A percentile compares a stretch with the other conserved stretches of the same genome.
These are phyloP conservation scores for Leptopilina myrica DNA, from an alignment of 2,888 invertebrate genomes.

Conservation along the genomic window DNA sequence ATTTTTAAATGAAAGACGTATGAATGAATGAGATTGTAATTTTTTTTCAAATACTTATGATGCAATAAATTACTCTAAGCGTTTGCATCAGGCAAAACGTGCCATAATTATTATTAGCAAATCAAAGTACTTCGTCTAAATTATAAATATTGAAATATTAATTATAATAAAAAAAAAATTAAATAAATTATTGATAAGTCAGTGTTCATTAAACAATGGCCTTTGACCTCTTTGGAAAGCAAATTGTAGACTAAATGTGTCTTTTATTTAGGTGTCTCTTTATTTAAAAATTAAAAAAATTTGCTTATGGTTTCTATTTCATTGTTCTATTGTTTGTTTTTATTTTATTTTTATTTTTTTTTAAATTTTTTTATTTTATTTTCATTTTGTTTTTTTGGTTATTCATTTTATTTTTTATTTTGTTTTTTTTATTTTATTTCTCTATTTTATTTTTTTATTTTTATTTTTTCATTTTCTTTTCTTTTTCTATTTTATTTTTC, in stretches of 20 bases:
- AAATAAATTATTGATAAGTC: neutral
- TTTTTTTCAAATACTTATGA: neutral
- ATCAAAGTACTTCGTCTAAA: conserved; percentile 11
- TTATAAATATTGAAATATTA: neutral
- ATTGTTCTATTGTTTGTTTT: neutral
- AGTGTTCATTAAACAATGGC: neutral
- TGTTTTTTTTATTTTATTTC: no score
- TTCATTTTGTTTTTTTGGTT: no score
- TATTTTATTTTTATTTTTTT: neutral
- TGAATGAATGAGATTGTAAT: neutral
- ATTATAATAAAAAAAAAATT: neutral
- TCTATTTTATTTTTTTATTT: no score
- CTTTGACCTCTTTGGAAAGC: neutral
- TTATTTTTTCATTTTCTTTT: no score
- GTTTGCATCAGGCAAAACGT: neutral
- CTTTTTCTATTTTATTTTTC: neutral
- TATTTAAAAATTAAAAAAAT: no score
- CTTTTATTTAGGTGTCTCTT: no score
- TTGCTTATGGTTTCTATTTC: neutral
- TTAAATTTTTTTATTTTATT: no score
- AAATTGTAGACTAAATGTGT: neutral
- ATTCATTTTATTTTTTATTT: no score
- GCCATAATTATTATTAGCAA: conserved; percentile 4
- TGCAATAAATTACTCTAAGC: conserved; percentile 13
- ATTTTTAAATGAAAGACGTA: neutral